Evolutionary conservation across 2,113 vertebrate genomes (phyloP), one percentile per base, ranked within the genome.

Genomic region (Excalfactoria chinensis): DNA sequence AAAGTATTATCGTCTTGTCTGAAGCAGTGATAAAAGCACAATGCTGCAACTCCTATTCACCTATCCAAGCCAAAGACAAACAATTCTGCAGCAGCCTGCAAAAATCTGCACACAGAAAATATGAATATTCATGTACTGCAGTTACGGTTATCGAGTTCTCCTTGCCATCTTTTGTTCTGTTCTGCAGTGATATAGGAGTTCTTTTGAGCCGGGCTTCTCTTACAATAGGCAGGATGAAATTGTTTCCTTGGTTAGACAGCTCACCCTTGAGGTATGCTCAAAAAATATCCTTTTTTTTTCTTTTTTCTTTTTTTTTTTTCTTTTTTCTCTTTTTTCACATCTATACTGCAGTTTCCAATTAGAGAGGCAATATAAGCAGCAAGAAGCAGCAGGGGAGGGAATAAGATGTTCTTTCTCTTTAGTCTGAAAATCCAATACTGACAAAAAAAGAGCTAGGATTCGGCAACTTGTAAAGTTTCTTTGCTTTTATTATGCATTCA

Each of bases 261-360:
- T 96, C 93, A 97, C 92, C 90, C 96, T 94, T 94, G 95, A 96
- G 95, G 89, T 90, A 86, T 67, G 70, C 77, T 88, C 80, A 67
- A 86, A 93, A 93, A 92, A 96, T 79, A 88, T 76, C 88, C 72
- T 78, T 90, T 71, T 46, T 55, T 91, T 83, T 93, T 55, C 91
- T 83, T 43, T 55, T 93, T 37, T 10, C 10, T 37, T 37, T 37
- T 37, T 37, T 10, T 37, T 37, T 37, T 37, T 37, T 37, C 10
- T 37, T 37, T 37, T 90, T 71, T 44, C 11, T 41, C 15, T 43
- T 55, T 93, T 80, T 93, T 68, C 70, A 90, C 63, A 93, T 91
- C 80, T 80, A 63, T 73, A 58, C 40, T 73, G 63, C 70, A 95
- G 11, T 58, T 95, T 93, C 83, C 86, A 96, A 78, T 93, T 95